phyloP scores from a whole-genome alignment of 2,113 vertebrate species.

The Lophius piscatorius region DNA sequence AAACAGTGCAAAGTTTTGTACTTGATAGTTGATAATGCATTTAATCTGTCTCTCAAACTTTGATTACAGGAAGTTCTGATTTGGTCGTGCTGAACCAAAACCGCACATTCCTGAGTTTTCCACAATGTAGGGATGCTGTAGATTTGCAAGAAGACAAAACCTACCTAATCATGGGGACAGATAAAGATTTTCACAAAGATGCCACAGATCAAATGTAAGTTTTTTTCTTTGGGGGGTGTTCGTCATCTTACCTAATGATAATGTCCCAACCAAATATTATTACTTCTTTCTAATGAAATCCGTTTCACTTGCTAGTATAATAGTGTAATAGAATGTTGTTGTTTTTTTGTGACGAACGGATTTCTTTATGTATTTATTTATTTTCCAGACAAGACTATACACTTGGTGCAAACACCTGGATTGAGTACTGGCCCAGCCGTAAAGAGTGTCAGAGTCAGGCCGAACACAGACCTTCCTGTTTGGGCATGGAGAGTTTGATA shows the following conservation, averaged over 20 bases:
- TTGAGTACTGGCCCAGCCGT: slow-evolving; percentile 81
- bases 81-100: background rate
- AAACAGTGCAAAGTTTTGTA: no score
- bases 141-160: slow-evolving; percentile 31
- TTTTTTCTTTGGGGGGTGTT: no score
- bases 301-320: no score
- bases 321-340: no score
- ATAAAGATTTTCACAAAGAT: slow-evolving; percentile 42
- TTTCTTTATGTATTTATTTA: slow-evolving; percentile 66
- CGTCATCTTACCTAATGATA: no score
- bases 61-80: slow-evolving; percentile 56
- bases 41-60: background rate
- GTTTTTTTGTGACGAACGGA: no score
- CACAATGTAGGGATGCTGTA: slow-evolving; percentile 62
- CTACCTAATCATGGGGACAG: slow-evolving; percentile 76
- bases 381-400: no score
- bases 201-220: slow-evolving; percentile 15
- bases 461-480: no score
- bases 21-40: background rate
- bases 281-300: no score
- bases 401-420: slow-evolving; percentile 72
- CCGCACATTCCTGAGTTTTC: slow-evolving; percentile 65
- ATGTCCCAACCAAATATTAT: no score
- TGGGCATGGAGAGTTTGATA: no score
- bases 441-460: no score